These are phyloP conservation scores for Papilio machaon DNA, from an alignment of 1,140 invertebrate species.

Conservation along the genomic window DNA sequence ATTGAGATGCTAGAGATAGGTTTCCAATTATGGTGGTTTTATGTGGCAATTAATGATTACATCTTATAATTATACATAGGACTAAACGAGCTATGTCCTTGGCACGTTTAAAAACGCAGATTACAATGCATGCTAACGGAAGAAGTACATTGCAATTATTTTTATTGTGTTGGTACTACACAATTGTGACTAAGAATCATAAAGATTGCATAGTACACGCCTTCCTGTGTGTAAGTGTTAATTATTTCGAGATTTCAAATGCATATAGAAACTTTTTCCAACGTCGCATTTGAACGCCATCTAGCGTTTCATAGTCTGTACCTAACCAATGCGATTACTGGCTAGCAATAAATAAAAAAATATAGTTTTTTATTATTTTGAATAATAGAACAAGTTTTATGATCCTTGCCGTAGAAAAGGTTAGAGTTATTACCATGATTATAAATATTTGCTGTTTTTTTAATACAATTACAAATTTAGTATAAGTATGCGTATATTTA, in stretches of 20 bases:
- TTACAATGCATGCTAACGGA: neutral
- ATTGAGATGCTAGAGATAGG: neutral
- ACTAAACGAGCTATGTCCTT: neutral
- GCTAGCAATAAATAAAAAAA: neutral
- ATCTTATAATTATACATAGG: neutral
- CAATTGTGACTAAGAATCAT: neutral
- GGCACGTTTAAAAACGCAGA: neutral
- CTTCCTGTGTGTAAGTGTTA: neutral
- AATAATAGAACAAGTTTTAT: neutral
- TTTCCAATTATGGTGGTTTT: neutral
- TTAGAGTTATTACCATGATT: constrained; percentile 2
- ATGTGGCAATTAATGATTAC: neutral
- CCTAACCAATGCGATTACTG: too few relatives aligned
- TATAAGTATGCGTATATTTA: neutral
- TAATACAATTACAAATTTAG: neutral
- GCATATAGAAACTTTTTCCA: neutral
- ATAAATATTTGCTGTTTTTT: constrained; percentile 12
- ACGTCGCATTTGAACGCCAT: too few relatives aligned
- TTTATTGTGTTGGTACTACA: neutral
- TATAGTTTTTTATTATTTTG: neutral
- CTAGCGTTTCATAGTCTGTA: too few relatives aligned
- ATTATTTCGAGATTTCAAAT: neutral
- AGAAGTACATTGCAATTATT: neutral
- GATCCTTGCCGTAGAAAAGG: neutral
- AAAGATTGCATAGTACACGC: neutral